Conservation (phyloP, 2,797 vertebrate genomes). For the Paedocypris micromegethes region DNA sequence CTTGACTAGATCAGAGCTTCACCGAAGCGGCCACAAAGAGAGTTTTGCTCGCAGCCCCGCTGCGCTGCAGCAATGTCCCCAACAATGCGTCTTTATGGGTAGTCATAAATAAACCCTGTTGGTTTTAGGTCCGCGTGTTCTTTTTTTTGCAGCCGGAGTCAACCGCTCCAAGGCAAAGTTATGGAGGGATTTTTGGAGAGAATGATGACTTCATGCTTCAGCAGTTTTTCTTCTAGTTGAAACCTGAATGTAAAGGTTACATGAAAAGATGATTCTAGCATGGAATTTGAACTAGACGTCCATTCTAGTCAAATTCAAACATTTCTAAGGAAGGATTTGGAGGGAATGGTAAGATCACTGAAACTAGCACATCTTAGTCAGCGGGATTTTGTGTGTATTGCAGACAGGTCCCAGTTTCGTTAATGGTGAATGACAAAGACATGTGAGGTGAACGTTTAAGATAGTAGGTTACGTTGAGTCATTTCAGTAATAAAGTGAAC, state of each 20-base stretch:
- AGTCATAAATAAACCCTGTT: constrained; percentile 32
- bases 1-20: constrained; percentile 40
- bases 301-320: no score
- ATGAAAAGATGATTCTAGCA: no score
- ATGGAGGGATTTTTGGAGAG: constrained; percentile 36
- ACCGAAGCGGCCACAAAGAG: constrained; percentile 34
- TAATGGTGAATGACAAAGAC: constrained; percentile 3
- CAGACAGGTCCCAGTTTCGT: constrained; percentile 2
- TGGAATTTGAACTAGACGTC: no score
- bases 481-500: no score
- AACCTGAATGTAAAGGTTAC: constrained; percentile 27
- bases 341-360: no score
- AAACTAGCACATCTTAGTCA: neutral
- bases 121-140: constrained; percentile 31
- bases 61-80: constrained; percentile 18
- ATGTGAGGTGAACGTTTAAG: neutral
- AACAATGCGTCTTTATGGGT: constrained; percentile 37
- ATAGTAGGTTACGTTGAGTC: no score
- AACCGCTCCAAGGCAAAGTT: constrained; percentile 26
- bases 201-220: constrained; percentile 26
- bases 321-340: no score
- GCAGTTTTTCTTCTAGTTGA: constrained; percentile 36
- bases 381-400: constrained; percentile 2
- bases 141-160: constrained; percentile 27
- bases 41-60: constrained; percentile 1